Evolutionary conservation across 2,888 invertebrate species (phyloP), one percentile per base, ranked within the genome.

Genomic region (Meiosimyza decipiens): DNA sequence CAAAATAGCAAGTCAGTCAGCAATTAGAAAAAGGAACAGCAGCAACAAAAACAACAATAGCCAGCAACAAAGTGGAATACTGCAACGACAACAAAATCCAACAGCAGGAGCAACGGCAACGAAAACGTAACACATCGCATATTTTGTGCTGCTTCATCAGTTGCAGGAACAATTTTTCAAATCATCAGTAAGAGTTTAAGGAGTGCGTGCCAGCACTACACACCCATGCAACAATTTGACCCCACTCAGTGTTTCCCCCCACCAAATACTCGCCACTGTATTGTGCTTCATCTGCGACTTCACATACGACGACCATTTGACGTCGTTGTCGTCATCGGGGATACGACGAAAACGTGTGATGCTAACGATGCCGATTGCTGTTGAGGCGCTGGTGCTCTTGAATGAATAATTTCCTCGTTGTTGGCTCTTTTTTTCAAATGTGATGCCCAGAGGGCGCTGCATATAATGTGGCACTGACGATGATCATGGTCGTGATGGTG

Each of bases 341-440:
- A 55, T 49, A 18, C 49, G 64, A 22, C 55, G 11, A 55, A 55
- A 59, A 69, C 33, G 69, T 69, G 69, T 60, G 69, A 69, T 18
- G 60, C 50, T 60, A 60, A 69, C 69, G 69, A 69, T 60, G 69
- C 69, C 69, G 69, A 60, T 47, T 47, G 28, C 59, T n/a, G 55
- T 40, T 22, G 55, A 66, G 50, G 52, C 65, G 52, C 50, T 60
- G 28, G 15, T 6, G 55, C 51, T 64, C 55, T 57, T 64, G 49
- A 70, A 52, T 62, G 70, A 70, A 70, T 62, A 60, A 62, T 57
- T 51, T 40, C 71, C 40, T 40, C 40, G 40, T 40, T 40, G 6
- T 40, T 40, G 40, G 40, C 4, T 40, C 40, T 40, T 6, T 40
- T 40, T 40, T 40, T 64, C 49, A 16, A 7, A 16, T 63, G 52